A percentile compares a stretch with the other conserved stretches of the same genome.
Conservation (phyloP, 2,797 vertebrate species). For the Alca torda region DNA sequence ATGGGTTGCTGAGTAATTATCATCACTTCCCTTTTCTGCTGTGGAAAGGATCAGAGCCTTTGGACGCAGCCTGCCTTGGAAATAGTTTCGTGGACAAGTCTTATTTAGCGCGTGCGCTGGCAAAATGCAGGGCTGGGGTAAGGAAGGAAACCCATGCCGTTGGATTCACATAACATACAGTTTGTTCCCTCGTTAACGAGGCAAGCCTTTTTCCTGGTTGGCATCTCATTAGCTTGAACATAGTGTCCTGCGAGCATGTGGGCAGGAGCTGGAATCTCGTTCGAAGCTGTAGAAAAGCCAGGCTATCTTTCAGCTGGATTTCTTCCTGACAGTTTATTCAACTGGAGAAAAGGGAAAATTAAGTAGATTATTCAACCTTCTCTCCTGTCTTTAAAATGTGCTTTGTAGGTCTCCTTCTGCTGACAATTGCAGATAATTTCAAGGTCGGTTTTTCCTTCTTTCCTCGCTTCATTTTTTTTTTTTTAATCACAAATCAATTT, state of each 20-base stretch:
- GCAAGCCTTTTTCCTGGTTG: background rate
- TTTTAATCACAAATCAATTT: background rate
- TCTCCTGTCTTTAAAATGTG: background rate
- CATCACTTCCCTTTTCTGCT: background rate
- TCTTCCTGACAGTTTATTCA: slow-evolving; percentile 21
- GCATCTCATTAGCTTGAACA: background rate
- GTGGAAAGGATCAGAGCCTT: background rate
- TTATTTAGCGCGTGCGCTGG: accelerated
- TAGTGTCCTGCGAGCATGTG: background rate
- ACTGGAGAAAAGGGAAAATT: background rate
- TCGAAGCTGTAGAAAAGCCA: background rate
- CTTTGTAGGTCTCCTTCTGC: background rate
- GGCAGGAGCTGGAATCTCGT: background rate
- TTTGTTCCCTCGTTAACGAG: background rate
- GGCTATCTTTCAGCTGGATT: slow-evolving; percentile 19
- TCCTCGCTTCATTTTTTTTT: background rate
- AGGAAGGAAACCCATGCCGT: background rate
- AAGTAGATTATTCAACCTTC: slow-evolving; percentile 10
- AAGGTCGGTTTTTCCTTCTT: background rate
- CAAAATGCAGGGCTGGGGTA: background rate
- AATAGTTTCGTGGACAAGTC: background rate
- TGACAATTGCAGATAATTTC: slow-evolving; percentile 28
- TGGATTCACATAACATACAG: background rate
- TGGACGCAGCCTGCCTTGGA: background rate
- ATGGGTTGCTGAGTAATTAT: background rate